Percentiles rank a stretch among this genome's conserved stretches.
These are phyloP conservation scores for Metopolophium dirhodum DNA, from an alignment of 1,140 invertebrate genomes.

Conservation along the genomic window DNA sequence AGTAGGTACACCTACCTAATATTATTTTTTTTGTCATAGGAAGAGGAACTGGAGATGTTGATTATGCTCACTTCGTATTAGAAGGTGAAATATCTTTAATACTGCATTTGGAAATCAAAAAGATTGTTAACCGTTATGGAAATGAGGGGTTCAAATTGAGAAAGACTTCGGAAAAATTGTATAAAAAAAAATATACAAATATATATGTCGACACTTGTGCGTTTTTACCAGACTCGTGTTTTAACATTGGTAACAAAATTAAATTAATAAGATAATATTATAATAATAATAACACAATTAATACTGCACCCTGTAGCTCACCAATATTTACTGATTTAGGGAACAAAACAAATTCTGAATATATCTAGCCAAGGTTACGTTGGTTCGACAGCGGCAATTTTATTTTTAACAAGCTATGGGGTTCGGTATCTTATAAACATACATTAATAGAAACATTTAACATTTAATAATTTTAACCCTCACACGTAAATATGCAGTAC, in stretches of 20 bases:
- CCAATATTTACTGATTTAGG: not conserved
- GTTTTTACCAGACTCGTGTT: not conserved
- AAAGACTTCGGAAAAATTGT: not conserved
- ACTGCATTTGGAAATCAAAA: not conserved
- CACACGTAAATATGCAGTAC: too few species aligned
- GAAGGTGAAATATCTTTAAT: conserved; percentile 12
- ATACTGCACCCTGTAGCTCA: not conserved
- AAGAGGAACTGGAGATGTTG: not conserved
- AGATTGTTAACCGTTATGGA: not conserved
- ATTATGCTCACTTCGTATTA: conserved; percentile 6
- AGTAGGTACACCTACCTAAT: not conserved
- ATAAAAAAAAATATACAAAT: not conserved
- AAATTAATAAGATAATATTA: not conserved
- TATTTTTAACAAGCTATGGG: not conserved
- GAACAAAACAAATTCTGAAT: not conserved
- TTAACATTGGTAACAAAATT: conserved; percentile 20
- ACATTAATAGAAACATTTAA: too few species aligned
- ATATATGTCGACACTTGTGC: not conserved
- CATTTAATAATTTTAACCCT: too few species aligned
- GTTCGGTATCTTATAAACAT: not conserved
- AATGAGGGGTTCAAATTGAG: not conserved
- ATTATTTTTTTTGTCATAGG: not conserved
- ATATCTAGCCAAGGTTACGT: not conserved
- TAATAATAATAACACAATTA: not conserved
- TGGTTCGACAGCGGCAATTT: too few species aligned